These are phyloP conservation scores for Mythimna loreyi DNA, from an alignment of 2,888 invertebrate genomes.

Conservation along the genomic window DNA sequence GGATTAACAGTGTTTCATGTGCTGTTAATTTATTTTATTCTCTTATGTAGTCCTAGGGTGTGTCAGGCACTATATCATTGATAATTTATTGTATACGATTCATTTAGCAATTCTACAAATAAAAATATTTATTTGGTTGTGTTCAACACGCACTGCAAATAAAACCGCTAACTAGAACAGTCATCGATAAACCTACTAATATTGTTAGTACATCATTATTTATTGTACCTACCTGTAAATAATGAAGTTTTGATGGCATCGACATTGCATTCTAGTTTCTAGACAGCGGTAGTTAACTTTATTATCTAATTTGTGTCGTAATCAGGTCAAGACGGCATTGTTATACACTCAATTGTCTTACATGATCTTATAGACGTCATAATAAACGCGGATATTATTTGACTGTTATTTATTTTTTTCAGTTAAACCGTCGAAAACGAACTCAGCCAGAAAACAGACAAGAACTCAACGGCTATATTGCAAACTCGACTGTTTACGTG, in stretches of 20 bases:
- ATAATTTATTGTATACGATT: constrained; percentile 11
- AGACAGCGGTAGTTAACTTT: constrained; percentile 20
- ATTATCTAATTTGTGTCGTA: constrained; percentile 34
- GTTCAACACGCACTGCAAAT: constrained; percentile 19
- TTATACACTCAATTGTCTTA: not conserved
- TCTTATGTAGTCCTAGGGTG: not conserved
- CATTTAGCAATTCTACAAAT: constrained; percentile 15
- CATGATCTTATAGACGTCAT: not conserved
- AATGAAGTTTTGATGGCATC: constrained; percentile 18
- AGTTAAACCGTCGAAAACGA: constrained; percentile 92
- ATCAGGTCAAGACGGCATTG: constrained; percentile 32
- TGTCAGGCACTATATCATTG: constrained; percentile 27
- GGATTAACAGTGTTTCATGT: constrained; percentile 6
- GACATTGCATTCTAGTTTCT: constrained; percentile 18
- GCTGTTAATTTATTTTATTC: constrained; percentile 25
- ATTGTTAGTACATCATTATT: constrained; percentile 10
- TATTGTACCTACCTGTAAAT: constrained; percentile 5
- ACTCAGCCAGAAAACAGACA: constrained; percentile 87
- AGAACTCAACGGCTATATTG: constrained; percentile 95
- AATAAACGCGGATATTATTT: not conserved
- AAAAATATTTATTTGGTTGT: constrained; percentile 2
- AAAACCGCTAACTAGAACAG: not conserved
- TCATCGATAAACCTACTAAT: not conserved
- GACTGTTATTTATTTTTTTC: constrained; percentile 71
- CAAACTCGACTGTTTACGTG: constrained; percentile 95